Percentiles rank a stretch among this genome's conserved stretches.
Evolutionary conservation across 2,888 invertebrate genomes (phyloP).

Genomic region (Rhimphoctona megacephalus): DNA sequence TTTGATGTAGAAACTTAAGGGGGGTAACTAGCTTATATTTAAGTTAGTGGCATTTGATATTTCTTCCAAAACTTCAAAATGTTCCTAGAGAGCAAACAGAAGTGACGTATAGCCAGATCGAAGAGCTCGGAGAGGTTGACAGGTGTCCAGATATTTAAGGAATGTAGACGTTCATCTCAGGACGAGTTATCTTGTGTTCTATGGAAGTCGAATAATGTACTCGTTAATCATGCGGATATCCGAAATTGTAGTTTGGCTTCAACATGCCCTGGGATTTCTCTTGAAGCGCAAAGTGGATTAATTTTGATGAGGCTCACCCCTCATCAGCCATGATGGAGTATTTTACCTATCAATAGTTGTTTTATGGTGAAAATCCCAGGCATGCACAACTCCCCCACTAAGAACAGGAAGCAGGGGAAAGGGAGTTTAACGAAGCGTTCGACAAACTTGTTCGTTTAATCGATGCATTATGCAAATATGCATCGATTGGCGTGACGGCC

Average conservation of each 20-base stretch:
- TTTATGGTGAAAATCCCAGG: slow-evolving; percentile 69
- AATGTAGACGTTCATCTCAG: slow-evolving; percentile 21
- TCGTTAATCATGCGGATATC: slow-evolving; percentile 65
- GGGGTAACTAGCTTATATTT: neutral
- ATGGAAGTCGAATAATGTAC: slow-evolving; percentile 63
- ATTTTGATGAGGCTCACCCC: slow-evolving; percentile 67
- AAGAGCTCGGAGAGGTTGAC: slow-evolving; percentile 24
- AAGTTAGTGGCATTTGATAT: neutral
- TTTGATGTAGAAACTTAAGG: neutral
- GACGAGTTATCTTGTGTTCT: slow-evolving; percentile 43
- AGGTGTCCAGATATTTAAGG: slow-evolving; percentile 29
- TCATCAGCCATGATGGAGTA: slow-evolving; percentile 62
- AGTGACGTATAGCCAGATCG: slow-evolving; percentile 20
- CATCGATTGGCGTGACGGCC: slow-evolving; percentile 73
- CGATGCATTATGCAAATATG: slow-evolving; percentile 80
- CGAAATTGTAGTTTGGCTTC: slow-evolving; percentile 6
- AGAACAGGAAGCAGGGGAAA: neutral
- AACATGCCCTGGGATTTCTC: neutral
- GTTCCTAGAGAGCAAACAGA: slow-evolving; percentile 20
- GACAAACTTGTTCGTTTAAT: slow-evolving; percentile 78
- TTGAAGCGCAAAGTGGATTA: slow-evolving; percentile 69
- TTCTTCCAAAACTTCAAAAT: slow-evolving; percentile 41
- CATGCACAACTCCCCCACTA: slow-evolving; percentile 21
- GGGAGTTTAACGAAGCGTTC: slow-evolving; percentile 38
- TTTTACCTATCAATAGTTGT: slow-evolving; percentile 77